These are phyloP conservation scores for Lepidothrix coronata DNA, from an alignment of 2,113 vertebrate genomes.

Conservation along the genomic window DNA sequence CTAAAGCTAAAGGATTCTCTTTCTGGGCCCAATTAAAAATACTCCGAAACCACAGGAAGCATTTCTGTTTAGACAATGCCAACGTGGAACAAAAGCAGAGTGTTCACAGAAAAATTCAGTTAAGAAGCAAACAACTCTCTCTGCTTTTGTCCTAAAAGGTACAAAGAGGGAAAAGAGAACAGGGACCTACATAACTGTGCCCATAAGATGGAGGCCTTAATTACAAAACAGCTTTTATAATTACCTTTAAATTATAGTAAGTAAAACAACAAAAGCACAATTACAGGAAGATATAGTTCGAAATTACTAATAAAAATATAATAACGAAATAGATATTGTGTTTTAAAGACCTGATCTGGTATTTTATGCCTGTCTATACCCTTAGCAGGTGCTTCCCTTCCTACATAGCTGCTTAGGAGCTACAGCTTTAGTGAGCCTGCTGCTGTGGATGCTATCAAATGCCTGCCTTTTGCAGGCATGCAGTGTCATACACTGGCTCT, in stretches of 20 bases:
- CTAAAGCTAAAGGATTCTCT: not conserved
- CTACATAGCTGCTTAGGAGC: not conserved
- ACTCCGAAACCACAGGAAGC: not conserved
- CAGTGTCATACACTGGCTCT: not conserved
- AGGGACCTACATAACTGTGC: accelerated
- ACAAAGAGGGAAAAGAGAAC: not conserved
- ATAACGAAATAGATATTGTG: accelerated
- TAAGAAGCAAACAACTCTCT: not conserved
- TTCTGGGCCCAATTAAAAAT: not conserved
- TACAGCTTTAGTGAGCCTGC: not conserved
- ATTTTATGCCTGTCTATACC: not conserved
- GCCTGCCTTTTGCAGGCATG: not conserved
- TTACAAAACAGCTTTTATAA: not conserved
- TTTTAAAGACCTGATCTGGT: not conserved
- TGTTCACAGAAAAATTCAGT: not conserved
- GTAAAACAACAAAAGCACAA: not conserved
- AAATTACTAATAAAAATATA: not conserved
- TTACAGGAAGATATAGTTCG: not conserved
- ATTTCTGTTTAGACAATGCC: not conserved
- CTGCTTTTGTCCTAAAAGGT: not conserved
- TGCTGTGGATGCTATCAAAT: not conserved
- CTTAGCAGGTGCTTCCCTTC: not conserved
- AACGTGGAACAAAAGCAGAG: not conserved
- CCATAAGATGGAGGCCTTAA: not conserved
- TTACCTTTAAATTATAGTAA: not conserved